Conservation (phyloP, 2,113 vertebrate species). For the Syrmaticus mikado region DNA sequence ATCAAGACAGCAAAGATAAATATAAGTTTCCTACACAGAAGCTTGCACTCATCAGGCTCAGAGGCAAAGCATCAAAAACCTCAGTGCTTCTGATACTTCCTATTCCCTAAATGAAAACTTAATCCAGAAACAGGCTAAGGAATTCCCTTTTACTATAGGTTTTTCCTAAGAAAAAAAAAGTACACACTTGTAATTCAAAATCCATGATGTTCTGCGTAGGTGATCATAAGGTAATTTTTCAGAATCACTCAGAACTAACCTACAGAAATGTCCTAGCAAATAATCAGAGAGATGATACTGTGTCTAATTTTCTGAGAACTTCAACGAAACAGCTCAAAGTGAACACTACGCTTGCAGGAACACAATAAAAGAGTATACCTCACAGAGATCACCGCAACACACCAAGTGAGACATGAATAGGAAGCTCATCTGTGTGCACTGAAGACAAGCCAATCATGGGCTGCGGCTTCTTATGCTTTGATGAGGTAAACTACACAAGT, state of each 20-base stretch:
- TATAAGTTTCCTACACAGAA: not conserved
- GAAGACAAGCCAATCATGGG: not conserved
- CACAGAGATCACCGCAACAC: rapidly evolving
- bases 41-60: not conserved
- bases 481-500: not conserved
- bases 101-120: not conserved
- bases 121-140: not conserved
- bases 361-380: not conserved
- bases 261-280: not conserved
- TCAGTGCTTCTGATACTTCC: not conserved
- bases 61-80: not conserved
- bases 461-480: not conserved
- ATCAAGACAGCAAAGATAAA: not conserved
- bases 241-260: not conserved
- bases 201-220: rapidly evolving
- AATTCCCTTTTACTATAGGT: not conserved
- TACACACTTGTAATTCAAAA: not conserved
- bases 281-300: not conserved
- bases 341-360: not conserved
- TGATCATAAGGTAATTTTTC: not conserved
- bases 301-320: not conserved
- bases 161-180: not conserved
- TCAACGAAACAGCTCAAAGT: not conserved
- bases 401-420: rapidly evolving
- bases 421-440: not conserved